Base-by-base conservation (phyloP, 2,888 invertebrate species). In the Spilosoma lubricipeda region DNA sequence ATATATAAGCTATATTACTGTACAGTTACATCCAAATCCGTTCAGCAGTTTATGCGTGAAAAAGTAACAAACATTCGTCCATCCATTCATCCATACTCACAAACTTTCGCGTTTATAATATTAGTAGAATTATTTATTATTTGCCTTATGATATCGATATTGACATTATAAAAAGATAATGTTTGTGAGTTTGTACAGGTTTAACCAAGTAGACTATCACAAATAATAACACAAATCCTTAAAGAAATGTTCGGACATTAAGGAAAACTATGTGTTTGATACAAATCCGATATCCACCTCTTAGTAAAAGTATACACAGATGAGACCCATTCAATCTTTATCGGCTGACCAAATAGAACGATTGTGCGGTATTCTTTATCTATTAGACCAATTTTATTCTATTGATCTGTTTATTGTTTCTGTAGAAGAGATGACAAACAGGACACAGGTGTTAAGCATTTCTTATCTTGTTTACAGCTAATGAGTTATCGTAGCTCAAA, bases 211-310 rank as follows among this genome's bases (percentile, higher is more conserved):
- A 67, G 36, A 42, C 8, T 70, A 66, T 70, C 64, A 23, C 0
- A n/a, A 15, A 75, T 66, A 59, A 63, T 65, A 72, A 63, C 67
- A 75, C 74, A 74, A 73, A 78, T 4, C 67, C 33, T 59, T 66
- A 52, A n/a, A n/a, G 66, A 78, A 74, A 76, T 74, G 65, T 73
- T 75, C 15, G 36, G 45, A 72, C 59, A 67, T 73, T 76, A 77
- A 76, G 64, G 74, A 72, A 67, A 80, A 72, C 71, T 68, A 76
- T 78, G 81, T 77, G 67, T 66, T 67, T 83, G 80, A 75, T 77
- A 78, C 73, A 77, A 77, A 85, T 76, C 67, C 70, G 78, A 78
- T 81, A 81, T 77, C 45, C 72, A 72, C 75, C 80, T 67, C 33
- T 72, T 69, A 81, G 68, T 13, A 45, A 27, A 42, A 67, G 13